Evolutionary conservation across 1,140 invertebrate genomes (phyloP).

Genomic region (Thaumetopoea pityocampa): DNA sequence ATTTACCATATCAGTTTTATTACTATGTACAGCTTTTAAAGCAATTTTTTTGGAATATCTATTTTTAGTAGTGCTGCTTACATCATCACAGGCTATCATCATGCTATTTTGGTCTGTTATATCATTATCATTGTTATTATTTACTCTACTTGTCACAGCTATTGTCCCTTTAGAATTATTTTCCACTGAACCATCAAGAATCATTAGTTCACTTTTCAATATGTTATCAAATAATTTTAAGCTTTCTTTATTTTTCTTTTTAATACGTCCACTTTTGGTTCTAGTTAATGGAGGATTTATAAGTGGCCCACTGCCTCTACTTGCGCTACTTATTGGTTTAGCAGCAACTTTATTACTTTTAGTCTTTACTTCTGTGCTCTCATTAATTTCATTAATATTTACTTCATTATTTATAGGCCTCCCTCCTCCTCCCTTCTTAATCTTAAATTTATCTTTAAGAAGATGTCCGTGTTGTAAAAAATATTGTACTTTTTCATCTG

Average conservation of each 20-base stretch:
- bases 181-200: constrained; percentile 32
- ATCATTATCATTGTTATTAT: constrained; percentile 34
- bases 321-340: no score
- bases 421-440: constrained; percentile 15
- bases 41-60: constrained; percentile 6
- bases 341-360: no score
- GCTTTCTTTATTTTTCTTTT: constrained; percentile 39
- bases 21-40: not conserved
- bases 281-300: constrained; percentile 18
- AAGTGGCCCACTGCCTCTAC: no score
- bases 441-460: constrained; percentile 32
- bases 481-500: constrained; percentile 35
- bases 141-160: constrained; percentile 6
- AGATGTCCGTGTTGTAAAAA: constrained; percentile 33
- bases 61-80: constrained; percentile 14
- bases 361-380: constrained; percentile 6
- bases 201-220: constrained; percentile 55
- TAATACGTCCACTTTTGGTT: constrained; percentile 38
- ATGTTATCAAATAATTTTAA: constrained; percentile 45
- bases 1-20: constrained; percentile 7
- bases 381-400: not conserved
- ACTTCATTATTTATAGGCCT: constrained; percentile 20
- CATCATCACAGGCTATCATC: constrained; percentile 3
- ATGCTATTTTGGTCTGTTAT: constrained; percentile 29
- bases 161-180: constrained; percentile 7